A percentile compares a stretch with the other conserved stretches of the same genome.
phyloP scores from a whole-genome alignment of 2,888 invertebrate genomes.

The Clepsis dumicolana region DNA sequence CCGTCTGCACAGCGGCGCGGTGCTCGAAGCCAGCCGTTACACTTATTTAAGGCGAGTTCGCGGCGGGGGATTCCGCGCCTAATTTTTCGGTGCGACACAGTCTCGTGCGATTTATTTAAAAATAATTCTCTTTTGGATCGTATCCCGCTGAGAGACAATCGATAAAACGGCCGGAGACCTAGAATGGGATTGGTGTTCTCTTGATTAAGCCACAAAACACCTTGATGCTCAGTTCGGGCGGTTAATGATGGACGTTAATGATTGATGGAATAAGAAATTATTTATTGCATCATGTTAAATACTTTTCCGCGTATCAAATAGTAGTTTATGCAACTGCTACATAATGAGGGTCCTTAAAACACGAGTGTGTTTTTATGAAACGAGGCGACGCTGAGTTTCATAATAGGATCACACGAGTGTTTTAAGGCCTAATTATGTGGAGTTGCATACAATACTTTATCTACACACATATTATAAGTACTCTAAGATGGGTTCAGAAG shows the following conservation, averaged over 20 bases:
- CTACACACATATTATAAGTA: too few species aligned
- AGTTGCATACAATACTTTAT: too few species aligned
- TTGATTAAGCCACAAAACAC: slow-evolving; percentile 78
- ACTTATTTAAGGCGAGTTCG: slow-evolving; percentile 84
- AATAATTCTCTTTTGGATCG: slow-evolving; percentile 78
- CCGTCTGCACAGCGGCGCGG: slow-evolving; percentile 64
- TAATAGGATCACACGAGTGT: too few species aligned
- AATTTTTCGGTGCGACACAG: slow-evolving; percentile 83
- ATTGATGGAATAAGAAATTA: slow-evolving; percentile 48
- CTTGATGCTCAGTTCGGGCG: slow-evolving; percentile 63
- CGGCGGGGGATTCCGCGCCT: slow-evolving; percentile 82
- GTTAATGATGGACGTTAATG: slow-evolving; percentile 63
- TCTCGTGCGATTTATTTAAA: slow-evolving; percentile 83
- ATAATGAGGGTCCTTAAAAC: too few species aligned
- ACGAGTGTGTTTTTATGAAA: too few species aligned
- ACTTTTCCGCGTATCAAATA: not conserved
- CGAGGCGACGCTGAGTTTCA: too few species aligned
- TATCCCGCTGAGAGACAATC: slow-evolving; percentile 80
- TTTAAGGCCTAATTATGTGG: too few species aligned
- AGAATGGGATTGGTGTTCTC: slow-evolving; percentile 70
- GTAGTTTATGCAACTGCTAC: too few species aligned
- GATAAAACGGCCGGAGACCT: slow-evolving; percentile 75
- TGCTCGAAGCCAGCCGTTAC: slow-evolving; percentile 68
- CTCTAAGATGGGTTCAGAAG: too few species aligned
- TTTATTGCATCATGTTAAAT: slow-evolving; percentile 11